A percentile compares a stretch with the other conserved stretches of the same genome.
phyloP scores from a whole-genome alignment of 1,140 invertebrate genomes.

The Stenopsyche tienmushanensis region DNA sequence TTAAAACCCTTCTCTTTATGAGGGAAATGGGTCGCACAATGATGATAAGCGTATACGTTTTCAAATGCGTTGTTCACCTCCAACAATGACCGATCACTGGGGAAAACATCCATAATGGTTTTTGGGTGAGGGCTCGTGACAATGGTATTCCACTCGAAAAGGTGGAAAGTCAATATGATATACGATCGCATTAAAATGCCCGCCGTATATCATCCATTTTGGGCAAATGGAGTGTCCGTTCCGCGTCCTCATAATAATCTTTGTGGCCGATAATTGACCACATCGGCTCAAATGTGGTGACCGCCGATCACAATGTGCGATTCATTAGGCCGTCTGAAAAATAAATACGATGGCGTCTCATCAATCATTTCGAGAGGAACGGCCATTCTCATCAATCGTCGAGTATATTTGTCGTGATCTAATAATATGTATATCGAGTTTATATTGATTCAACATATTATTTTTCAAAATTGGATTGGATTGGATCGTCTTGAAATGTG shows the following conservation, averaged over 20 bases:
- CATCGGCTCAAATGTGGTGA: constrained; percentile 3
- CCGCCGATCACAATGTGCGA: background rate
- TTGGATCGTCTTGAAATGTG: too few species aligned
- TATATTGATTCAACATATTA: too few species aligned
- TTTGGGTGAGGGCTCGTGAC: too few species aligned
- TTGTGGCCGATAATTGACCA: too few species aligned
- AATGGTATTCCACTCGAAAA: background rate
- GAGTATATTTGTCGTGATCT: too few species aligned
- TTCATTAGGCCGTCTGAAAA: background rate
- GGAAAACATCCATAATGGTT: background rate
- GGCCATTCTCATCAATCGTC: too few species aligned
- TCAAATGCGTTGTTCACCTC: background rate
- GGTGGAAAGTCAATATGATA: constrained; percentile 9
- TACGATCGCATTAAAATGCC: constrained; percentile 15
- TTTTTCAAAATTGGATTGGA: too few species aligned
- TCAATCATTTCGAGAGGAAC: background rate
- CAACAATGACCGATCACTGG: background rate
- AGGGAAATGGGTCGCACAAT: background rate
- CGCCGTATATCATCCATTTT: constrained; percentile 11
- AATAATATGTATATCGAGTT: too few species aligned
- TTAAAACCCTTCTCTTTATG: background rate
- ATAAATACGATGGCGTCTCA: background rate
- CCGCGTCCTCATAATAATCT: background rate
- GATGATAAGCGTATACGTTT: background rate
- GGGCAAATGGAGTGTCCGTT: constrained; percentile 15